Evolutionary conservation across 35 echinoderm and acorn worm species (phyloP), one percentile per base, ranked within the genome.

Genomic region (Apostichopus californicus): DNA sequence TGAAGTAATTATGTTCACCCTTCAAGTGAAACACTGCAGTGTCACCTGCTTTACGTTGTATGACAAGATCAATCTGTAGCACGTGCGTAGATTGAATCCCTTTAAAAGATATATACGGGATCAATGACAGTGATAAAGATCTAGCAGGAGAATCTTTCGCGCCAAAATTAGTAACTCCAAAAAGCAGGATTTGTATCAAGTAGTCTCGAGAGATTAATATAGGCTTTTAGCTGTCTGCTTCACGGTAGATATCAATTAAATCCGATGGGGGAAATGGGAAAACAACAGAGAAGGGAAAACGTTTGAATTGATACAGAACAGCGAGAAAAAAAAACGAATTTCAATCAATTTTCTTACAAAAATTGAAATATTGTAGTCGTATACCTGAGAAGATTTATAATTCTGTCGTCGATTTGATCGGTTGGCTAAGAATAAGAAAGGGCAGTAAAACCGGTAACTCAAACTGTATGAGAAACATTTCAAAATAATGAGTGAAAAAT

Each of bases 181-280:
- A 6, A 59, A 85, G 81, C 5, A 20, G 28, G 54, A 55, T 60
- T 14, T 85, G 56, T 85, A 59, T 1, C 15, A 55, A 15, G 81
- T 11, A 22, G 55, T 14, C 56, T 60, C 17, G 9, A 15, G 81
- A 85, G 81, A 85, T 85, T 85, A 55, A 54, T 58, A 81, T 22
- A 85, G 28, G 81, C 81, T 85, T 85, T 85, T 55, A 85, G 81
- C 81, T 14, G 54, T 85, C 81, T 58, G 12, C 55, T 6, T 81
- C 78, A 1, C 55, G 4, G 54, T 55, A 24, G 14, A 85, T 85
- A 85, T 85, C 81, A 85, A 85, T 85, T 85, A 85, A 85, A 55
- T 60, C 12, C 81, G 12, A 58, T 15, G 34, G 34, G 34, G 34
- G 34, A 46, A 46, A 46, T 46, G 34, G 34, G 34, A 46, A 46